Evolutionary conservation across 2,888 invertebrate species (phyloP).

Genomic region (Drosophila subsilvestris): DNA sequence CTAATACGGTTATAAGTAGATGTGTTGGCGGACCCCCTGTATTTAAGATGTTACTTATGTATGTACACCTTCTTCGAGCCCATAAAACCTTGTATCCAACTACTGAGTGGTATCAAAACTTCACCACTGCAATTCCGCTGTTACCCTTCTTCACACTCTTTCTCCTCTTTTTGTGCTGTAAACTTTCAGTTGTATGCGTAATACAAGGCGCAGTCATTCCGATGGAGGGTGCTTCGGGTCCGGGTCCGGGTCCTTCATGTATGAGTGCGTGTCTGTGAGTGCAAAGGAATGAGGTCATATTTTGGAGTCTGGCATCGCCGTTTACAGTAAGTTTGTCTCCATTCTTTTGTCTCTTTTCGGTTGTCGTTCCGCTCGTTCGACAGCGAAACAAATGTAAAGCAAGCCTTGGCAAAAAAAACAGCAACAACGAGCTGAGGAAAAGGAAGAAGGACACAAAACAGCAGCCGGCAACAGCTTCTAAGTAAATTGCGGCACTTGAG

Average conservation of each 20-base stretch:
- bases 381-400: conserved; percentile 42
- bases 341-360: background rate
- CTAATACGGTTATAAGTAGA: too few species aligned
- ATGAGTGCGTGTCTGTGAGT: conserved; percentile 17
- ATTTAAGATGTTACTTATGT: too few species aligned
- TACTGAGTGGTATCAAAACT: background rate
- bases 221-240: background rate
- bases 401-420: conserved; percentile 56
- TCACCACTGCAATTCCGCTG: conserved; percentile 13
- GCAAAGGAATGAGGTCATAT: conserved; percentile 72
- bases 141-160: background rate
- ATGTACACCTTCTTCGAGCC: background rate
- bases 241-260: background rate
- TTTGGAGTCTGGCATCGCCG: conserved; percentile 64
- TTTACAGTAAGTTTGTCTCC: conserved; percentile 45
- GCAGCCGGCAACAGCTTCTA: conserved; percentile 8
- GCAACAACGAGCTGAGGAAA: conserved; percentile 45
- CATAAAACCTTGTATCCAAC: background rate
- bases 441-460: conserved; percentile 17
- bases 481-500: conserved; percentile 4
- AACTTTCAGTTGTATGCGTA: conserved; percentile 62
- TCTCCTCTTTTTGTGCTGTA: conserved; percentile 7
- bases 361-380: conserved; percentile 23
- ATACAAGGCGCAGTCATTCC: conserved; percentile 33
- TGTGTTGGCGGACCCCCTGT: too few species aligned